Percentiles rank a stretch among this genome's conserved stretches.
Evolutionary conservation across 2,797 vertebrate species (phyloP).

Genomic region (Myotis findleyi): DNA sequence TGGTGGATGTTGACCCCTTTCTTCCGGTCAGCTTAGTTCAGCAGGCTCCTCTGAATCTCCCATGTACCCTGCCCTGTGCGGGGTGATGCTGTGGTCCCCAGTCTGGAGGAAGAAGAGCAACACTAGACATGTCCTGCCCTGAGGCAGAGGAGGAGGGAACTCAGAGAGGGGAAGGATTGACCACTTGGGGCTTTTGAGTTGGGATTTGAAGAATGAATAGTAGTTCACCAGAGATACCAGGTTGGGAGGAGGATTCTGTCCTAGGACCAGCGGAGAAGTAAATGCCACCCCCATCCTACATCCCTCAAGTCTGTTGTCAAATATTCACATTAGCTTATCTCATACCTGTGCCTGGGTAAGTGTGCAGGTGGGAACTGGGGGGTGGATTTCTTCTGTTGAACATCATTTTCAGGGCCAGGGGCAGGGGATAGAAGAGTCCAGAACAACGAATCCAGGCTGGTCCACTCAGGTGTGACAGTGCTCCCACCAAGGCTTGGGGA

Average conservation of each 20-base stretch:
- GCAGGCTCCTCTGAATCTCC: neutral
- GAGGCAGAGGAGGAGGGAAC: neutral
- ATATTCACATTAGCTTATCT: neutral
- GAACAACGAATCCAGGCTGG: neutral
- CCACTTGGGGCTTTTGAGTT: neutral
- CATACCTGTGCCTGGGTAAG: neutral
- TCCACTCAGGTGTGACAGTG: neutral
- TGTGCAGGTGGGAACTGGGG: neutral
- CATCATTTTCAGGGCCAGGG: neutral
- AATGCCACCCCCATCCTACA: neutral
- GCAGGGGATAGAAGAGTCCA: neutral
- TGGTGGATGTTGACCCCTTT: neutral
- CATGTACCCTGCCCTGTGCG: neutral
- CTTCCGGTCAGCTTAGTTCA: neutral
- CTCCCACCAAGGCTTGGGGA: neutral
- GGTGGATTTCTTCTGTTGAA: neutral
- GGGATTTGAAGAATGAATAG: constrained; percentile 43
- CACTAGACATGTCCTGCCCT: neutral
- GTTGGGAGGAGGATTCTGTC: neutral
- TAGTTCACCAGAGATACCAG: neutral
- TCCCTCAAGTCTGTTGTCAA: neutral
- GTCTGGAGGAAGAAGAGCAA: neutral
- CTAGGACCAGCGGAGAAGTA: neutral
- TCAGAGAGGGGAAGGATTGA: neutral
- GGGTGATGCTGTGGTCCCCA: neutral